Conservation (phyloP, 2,797 vertebrate species). For the Anas capensis region DNA sequence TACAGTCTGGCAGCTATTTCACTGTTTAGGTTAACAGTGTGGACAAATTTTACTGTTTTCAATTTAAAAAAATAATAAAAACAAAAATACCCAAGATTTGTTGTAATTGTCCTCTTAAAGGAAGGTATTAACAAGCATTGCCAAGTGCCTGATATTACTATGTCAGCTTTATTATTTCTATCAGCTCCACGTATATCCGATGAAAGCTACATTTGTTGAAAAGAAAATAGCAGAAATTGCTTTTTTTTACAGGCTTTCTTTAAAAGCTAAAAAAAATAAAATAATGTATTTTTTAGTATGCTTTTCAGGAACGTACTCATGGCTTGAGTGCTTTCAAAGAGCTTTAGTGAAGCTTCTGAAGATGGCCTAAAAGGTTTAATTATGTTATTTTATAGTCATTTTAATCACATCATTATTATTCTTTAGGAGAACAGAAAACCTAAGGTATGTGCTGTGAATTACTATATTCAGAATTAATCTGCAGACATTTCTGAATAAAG, state of each 20-base stretch:
- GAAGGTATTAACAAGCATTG: not conserved
- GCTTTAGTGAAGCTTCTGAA: not conserved
- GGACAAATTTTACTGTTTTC: not conserved
- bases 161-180: not conserved
- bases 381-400: constrained; percentile 13
- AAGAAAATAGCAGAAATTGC: not conserved
- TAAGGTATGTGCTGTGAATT: not conserved
- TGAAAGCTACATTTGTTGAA: not conserved
- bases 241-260: not conserved
- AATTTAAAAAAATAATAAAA: not conserved
- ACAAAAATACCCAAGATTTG: not conserved
- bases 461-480: not conserved
- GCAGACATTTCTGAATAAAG: not conserved
- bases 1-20: not conserved
- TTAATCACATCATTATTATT: constrained; percentile 52
- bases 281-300: not conserved
- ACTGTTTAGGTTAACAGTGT: not conserved
- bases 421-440: not conserved
- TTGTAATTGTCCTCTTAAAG: not conserved
- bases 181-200: not conserved
- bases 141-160: not conserved
- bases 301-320: not conserved
- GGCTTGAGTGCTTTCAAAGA: not conserved
- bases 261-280: not conserved
- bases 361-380: not conserved